A percentile compares a stretch with the other conserved stretches of the same genome.
Evolutionary conservation across 2,888 invertebrate species (phyloP).

Genomic region (Ferdinandea cuprea): DNA sequence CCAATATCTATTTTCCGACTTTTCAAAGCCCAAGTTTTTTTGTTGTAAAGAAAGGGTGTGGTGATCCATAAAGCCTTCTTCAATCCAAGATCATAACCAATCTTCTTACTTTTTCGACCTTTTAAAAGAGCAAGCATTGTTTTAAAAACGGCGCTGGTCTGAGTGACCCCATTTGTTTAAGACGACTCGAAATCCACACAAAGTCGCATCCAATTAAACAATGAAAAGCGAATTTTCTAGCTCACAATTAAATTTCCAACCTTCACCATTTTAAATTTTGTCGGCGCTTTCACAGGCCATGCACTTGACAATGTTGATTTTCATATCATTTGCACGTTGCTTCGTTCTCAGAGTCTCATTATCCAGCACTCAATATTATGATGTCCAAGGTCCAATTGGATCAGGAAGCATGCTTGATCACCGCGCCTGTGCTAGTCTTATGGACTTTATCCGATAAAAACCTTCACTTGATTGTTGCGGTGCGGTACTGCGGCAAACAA

Average conservation of each 20-base stretch:
- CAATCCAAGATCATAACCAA: too few relatives aligned
- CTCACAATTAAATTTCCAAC: neutral
- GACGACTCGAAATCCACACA: neutral
- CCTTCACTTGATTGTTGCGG: slow-evolving; percentile 8
- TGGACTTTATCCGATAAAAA: slow-evolving; percentile 32
- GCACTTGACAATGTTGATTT: slow-evolving; percentile 34
- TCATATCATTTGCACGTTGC: neutral
- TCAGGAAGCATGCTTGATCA: slow-evolving; percentile 11
- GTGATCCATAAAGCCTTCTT: too few relatives aligned
- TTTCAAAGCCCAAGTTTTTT: too few relatives aligned
- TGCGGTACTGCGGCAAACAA: neutral
- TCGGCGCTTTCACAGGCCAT: slow-evolving; percentile 15
- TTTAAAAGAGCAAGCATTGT: too few relatives aligned
- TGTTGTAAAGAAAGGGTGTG: too few relatives aligned
- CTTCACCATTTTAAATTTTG: neutral
- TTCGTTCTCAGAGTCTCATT: neutral
- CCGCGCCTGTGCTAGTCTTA: neutral
- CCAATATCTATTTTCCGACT: too few relatives aligned
- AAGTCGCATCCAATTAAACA: neutral
- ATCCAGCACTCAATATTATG: neutral
- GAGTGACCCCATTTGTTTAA: too few relatives aligned
- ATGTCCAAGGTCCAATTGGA: slow-evolving; percentile 36
- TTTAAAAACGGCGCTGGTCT: too few relatives aligned
- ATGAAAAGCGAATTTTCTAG: neutral
- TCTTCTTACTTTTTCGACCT: too few relatives aligned